A percentile compares a stretch with the other conserved stretches of the same genome.
Evolutionary conservation across 2,797 vertebrate species (phyloP).

Genomic region (Toxotes lorentzi): DNA sequence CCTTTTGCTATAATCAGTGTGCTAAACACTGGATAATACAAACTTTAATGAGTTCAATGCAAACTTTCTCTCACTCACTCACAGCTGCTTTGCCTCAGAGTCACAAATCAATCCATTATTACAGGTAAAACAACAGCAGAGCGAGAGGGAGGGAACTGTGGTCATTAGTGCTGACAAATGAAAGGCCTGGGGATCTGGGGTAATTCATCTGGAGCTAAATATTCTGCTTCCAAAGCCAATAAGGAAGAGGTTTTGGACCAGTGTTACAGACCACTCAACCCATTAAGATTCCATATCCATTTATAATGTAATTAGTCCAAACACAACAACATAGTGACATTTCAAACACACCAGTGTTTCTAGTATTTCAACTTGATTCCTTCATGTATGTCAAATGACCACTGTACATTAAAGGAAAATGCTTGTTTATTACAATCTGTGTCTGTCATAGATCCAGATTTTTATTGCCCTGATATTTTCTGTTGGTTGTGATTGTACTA

Average conservation of each 20-base stretch:
- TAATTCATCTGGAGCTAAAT: slow-evolving; percentile 70
- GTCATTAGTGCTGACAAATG: slow-evolving; percentile 82
- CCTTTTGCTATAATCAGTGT: slow-evolving; percentile 79
- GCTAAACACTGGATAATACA: slow-evolving; percentile 83
- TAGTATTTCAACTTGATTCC: background rate
- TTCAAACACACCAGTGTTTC: background rate
- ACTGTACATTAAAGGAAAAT: background rate
- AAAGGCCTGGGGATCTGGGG: slow-evolving; percentile 60
- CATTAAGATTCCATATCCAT: slow-evolving; percentile 20
- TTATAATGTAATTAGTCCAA: slow-evolving; percentile 36
- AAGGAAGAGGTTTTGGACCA: slow-evolving; percentile 34
- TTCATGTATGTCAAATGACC: background rate
- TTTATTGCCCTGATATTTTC: background rate
- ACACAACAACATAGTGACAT: background rate
- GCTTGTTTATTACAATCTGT: background rate
- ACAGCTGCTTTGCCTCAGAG: slow-evolving; percentile 70
- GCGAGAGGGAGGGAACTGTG: slow-evolving; percentile 70
- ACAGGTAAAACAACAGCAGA: slow-evolving; percentile 81
- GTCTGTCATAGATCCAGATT: background rate
- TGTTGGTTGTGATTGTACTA: background rate
- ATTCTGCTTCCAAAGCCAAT: slow-evolving; percentile 52
- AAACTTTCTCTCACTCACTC: slow-evolving; percentile 79
- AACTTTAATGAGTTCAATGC: slow-evolving; percentile 87
- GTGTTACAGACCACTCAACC: slow-evolving; percentile 22
- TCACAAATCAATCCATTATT: slow-evolving; percentile 82